phyloP scores from a whole-genome alignment of 2,113 vertebrate genomes.

The Pachypanchax playfairii region DNA sequence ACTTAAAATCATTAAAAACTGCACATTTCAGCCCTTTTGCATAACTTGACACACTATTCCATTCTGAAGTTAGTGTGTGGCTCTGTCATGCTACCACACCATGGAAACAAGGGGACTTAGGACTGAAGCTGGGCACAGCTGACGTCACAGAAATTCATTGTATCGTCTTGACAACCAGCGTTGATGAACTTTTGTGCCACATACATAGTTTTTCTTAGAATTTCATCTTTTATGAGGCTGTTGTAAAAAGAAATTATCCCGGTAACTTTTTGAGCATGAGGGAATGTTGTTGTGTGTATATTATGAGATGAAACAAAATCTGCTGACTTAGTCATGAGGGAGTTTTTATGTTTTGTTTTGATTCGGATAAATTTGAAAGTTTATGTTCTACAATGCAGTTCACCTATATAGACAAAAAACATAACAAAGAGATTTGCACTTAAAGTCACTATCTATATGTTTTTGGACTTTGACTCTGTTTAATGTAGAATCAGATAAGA shows the following conservation, averaged over 20 bases:
- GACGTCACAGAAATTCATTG: slow-evolving; percentile 63
- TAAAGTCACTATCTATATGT: neutral
- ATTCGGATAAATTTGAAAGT: too few relatives aligned
- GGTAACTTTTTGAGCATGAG: slow-evolving; percentile 18
- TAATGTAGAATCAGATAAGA: neutral
- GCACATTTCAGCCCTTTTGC: slow-evolving; percentile 43
- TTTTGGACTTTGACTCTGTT: neutral
- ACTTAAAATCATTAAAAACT: slow-evolving; percentile 32
- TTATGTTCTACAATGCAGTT: too few relatives aligned
- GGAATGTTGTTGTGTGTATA: neutral
- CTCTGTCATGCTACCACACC: slow-evolving; percentile 56
- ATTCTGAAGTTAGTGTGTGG: slow-evolving; percentile 59
- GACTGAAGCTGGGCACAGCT: slow-evolving; percentile 47
- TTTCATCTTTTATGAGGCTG: too few relatives aligned
- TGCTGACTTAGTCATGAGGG: too few relatives aligned
- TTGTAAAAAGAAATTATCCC: neutral
- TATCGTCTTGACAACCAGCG: slow-evolving; percentile 72
- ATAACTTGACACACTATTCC: slow-evolving; percentile 48
- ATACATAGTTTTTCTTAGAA: slow-evolving; percentile 16
- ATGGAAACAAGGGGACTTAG: slow-evolving; percentile 68
- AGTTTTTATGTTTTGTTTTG: too few relatives aligned
- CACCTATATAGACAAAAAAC: too few relatives aligned
- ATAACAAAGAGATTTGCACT: too few relatives aligned
- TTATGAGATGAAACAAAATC: neutral
- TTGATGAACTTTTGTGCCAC: slow-evolving; percentile 60